Evolutionary conservation across 2,888 invertebrate species (phyloP).

Genomic region (Encarsia formosa): DNA sequence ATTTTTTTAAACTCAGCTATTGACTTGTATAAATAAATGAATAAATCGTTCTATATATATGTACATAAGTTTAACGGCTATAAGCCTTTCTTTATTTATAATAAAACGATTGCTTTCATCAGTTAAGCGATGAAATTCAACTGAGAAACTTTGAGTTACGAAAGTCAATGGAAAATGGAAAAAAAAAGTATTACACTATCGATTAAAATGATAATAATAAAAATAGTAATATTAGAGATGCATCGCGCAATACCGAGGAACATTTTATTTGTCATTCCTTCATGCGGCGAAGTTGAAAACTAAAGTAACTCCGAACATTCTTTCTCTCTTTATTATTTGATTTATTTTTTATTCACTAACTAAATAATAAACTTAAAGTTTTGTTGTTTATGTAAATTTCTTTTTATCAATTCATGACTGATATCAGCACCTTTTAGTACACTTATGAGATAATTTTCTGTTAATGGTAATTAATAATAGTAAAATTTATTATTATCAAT

Average conservation of each 20-base stretch:
- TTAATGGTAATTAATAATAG: too few species aligned
- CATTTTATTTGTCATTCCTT: constrained; percentile 4
- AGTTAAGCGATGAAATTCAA: constrained; percentile 6
- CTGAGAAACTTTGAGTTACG: too few species aligned
- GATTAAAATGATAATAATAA: constrained; percentile 1
- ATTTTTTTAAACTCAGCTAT: constrained; percentile 24
- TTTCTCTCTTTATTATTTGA: constrained; percentile 11
- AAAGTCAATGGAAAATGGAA: constrained; percentile 4
- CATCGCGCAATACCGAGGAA: constrained; percentile 8
- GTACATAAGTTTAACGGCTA: constrained; percentile 18
- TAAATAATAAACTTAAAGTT: too few species aligned
- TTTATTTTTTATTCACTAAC: too few species aligned
- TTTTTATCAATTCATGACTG: too few species aligned
- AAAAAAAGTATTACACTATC: background rate
- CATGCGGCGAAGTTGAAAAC: constrained; percentile 8
- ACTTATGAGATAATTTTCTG: too few species aligned
- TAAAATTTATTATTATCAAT: too few species aligned
- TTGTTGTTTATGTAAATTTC: too few species aligned
- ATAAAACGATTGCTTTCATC: constrained; percentile 7
- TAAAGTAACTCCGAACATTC: constrained; percentile 19
- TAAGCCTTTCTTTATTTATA: constrained; percentile 13
- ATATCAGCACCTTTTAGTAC: too few species aligned
- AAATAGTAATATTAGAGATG: constrained; percentile 5
- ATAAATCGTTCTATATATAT: constrained; percentile 19
- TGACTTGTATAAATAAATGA: constrained; percentile 21